Evolutionary conservation across 2,113 vertebrate species (phyloP), one percentile per base, ranked within the genome.

Genomic region (Syrrhaptes paradoxus): DNA sequence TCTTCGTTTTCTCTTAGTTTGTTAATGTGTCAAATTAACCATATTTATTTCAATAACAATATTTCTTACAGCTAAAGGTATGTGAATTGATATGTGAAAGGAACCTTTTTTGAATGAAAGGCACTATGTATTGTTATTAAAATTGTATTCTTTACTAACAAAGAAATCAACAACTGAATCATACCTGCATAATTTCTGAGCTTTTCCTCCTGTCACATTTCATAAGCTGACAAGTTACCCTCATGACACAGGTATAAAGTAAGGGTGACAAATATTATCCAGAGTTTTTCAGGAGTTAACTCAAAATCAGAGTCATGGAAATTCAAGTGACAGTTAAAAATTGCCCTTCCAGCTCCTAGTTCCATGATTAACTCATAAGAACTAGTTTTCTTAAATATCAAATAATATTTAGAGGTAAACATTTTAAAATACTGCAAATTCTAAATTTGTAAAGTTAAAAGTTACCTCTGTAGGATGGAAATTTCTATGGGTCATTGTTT

Each of bases 361-460:
- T 79, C 57, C 10, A 15, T 46, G 19, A 73, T 76, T 11, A 43
- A 66, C 32, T 84, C 86, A 73, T 49, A 79, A 85, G 31, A 77
- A 43, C 20, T 38, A 19, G 10, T 82, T 81, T 94, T 79, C 61
- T 82, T 74, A 95, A 97, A 93, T 96, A 97, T 89, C 63, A 95
- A 97, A 55, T 48, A 70, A 32, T 59, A 49, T 52, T 78, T 78
- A 76, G 19, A 94, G 85, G 75, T 55, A 97, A 95, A 90, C 51
- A 91, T 97, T 97, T 97, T 81, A 97, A 96, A 95, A 91, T 51
- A 96, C 84, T 38, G 52, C 94, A 96, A 93, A 96, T 90, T 97
- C 92, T 94, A 91, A 93, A 93, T 96, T 67, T 93, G 70, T 82
- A 41, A 81, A 70, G 75, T 90, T 97, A 96, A 96, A 95, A 90